Evolutionary conservation across 2,888 invertebrate genomes (phyloP).

Genomic region (Balanococcus diminutus): DNA sequence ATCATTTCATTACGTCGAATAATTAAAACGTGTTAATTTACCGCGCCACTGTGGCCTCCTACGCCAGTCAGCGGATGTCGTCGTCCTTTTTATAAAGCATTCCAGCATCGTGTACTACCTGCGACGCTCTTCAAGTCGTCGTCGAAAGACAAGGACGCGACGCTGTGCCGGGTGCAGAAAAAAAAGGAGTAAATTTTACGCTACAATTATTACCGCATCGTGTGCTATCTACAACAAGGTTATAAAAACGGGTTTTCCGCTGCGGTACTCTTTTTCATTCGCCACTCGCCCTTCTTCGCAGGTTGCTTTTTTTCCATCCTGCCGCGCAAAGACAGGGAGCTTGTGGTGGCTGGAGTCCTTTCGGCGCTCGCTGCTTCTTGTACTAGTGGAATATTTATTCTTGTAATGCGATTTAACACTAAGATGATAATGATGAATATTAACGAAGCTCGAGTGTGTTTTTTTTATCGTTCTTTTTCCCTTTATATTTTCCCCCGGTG

Average conservation of each 20-base stretch:
- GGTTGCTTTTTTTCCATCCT: neutral
- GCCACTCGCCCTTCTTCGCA: neutral
- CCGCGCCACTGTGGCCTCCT: neutral
- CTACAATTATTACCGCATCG: neutral
- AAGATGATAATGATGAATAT: slow-evolving; percentile 25
- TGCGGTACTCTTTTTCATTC: neutral
- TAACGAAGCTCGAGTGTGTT: neutral
- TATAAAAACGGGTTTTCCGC: neutral
- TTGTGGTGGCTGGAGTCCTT: neutral
- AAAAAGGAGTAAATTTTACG: neutral
- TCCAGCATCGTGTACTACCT: neutral
- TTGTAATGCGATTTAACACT: slow-evolving; percentile 28
- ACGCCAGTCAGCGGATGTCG: neutral
- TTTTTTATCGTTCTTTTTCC: neutral
- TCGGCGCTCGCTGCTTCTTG: neutral
- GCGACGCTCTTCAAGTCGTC: neutral
- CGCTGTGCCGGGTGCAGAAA: neutral
- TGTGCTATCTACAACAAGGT: neutral
- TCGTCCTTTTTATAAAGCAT: neutral
- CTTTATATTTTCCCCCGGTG: neutral
- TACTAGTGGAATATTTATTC: neutral
- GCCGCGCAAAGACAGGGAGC: neutral
- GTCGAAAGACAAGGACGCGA: neutral
- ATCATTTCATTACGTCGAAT: neutral
- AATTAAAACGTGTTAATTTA: neutral